Evolutionary conservation across 1,140 invertebrate species (phyloP).

Genomic region (Nasonia longicornis): DNA sequence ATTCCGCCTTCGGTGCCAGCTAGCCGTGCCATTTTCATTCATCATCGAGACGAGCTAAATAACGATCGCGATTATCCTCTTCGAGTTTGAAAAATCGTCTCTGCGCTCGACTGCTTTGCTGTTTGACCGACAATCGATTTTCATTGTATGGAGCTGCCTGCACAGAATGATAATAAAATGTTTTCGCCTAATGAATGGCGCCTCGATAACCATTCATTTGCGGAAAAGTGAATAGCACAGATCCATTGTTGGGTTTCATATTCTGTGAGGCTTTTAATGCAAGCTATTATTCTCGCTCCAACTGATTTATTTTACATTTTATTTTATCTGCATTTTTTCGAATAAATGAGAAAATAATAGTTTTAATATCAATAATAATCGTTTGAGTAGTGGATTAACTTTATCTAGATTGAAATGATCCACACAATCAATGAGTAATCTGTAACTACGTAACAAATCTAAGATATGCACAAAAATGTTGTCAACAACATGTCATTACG

Average conservation of each 20-base stretch:
- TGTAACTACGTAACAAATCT: no score
- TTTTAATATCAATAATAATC: no score
- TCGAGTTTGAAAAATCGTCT: constrained; percentile 47
- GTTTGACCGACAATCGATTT: constrained; percentile 38
- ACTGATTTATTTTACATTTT: background rate
- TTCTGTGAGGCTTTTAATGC: background rate
- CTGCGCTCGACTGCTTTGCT: background rate
- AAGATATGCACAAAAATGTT: background rate
- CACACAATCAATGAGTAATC: no score
- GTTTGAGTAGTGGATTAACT: no score
- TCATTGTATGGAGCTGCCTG: background rate
- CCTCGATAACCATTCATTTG: constrained; percentile 7
- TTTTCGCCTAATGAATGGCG: constrained; percentile 36
- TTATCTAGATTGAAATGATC: no score
- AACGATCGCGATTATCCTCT: constrained; percentile 46
- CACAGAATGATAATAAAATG: constrained; percentile 26
- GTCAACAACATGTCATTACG: background rate
- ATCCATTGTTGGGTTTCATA: background rate
- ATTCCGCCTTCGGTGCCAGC: constrained; percentile 39
- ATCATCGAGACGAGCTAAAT: constrained; percentile 51
- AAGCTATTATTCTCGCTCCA: background rate
- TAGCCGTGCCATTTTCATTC: constrained; percentile 53
- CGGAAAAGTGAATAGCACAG: constrained; percentile 12
- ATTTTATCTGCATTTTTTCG: background rate
- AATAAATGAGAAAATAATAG: no score